Evolutionary conservation across 2,797 vertebrate species (phyloP), one percentile per base, ranked within the genome.

Genomic region (Taeniopygia guttata): DNA sequence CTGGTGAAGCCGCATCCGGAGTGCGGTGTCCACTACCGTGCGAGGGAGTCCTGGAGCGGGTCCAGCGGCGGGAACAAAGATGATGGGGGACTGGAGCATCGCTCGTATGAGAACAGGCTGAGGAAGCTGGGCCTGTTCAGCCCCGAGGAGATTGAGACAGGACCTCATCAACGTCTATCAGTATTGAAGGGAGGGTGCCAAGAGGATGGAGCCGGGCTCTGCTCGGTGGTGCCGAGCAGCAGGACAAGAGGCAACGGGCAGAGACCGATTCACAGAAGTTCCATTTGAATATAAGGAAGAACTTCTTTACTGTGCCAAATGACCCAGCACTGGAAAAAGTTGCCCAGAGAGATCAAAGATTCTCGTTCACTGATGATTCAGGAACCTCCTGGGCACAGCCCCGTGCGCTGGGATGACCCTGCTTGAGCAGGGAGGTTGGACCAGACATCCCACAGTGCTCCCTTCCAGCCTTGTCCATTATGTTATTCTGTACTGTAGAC

Each of bases 401-500:
- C 0, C 26, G 25, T 64, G 32, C n/a, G 56, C 36, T 51, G 64
- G n/a, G 25, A 19, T 64, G 49, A 30, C 29, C 40, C 38, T 52
- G 25, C 17, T 11, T 22, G 64, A 52, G 34, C 25, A 20, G 38
- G 45, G 51, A 30, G 18, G 4, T 12, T 46, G 66, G 29, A 15
- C 10, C 13, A 40, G 21, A 11, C 58, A 52, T 36, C 40, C 66
- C 59, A 17, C 30, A 17, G 25, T 32, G 51, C 30, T 59, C 20
- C 22, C 19, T 46, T 46, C 3, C 73, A 46, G 0, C 21, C 17
- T 16, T 26, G 13, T 34, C 52, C 26, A 30, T 34, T 23, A 11
- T 0, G 1, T 46, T 15, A 8, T 52, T 52, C 58, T 40, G 5
- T 45, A 3, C 11, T 48, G 0, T 20, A 54, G 66, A 32, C 46